Percentiles rank a stretch among this genome's conserved stretches.
These are phyloP conservation scores for Dynastes hyllus DNA, from an alignment of 2,888 invertebrate genomes.

Conservation along the genomic window DNA sequence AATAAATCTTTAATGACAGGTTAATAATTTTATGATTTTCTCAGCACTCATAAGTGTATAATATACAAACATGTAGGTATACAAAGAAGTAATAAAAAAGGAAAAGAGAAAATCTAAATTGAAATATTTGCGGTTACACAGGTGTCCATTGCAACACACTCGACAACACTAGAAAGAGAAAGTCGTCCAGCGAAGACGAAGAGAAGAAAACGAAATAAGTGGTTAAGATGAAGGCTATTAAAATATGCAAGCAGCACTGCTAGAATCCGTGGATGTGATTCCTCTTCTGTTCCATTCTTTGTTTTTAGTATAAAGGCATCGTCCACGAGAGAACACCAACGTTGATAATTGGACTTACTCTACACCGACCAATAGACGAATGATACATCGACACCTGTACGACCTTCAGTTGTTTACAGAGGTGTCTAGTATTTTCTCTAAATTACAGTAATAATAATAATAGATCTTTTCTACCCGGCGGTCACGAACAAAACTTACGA, in stretches of 20 bases:
- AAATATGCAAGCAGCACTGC: slow-evolving; percentile 38
- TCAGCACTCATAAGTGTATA: neutral
- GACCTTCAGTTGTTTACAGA: slow-evolving; percentile 57
- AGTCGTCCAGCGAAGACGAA: slow-evolving; percentile 3
- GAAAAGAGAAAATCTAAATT: slow-evolving; percentile 51
- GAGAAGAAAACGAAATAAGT: slow-evolving; percentile 12
- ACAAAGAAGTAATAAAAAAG: slow-evolving; percentile 23
- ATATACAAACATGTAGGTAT: slow-evolving; percentile 1
- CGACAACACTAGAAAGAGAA: neutral
- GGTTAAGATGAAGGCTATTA: slow-evolving; percentile 37
- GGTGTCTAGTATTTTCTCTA: slow-evolving; percentile 49
- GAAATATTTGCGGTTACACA: slow-evolving; percentile 56
- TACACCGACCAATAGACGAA: slow-evolving; percentile 53
- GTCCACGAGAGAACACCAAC: slow-evolving; percentile 62
- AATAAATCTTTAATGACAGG: slow-evolving; percentile 31
- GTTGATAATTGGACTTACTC: slow-evolving; percentile 61
- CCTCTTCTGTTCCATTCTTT: slow-evolving; percentile 27
- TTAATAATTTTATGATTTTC: slow-evolving; percentile 10
- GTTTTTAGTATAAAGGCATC: slow-evolving; percentile 20
- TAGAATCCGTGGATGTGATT: slow-evolving; percentile 13
- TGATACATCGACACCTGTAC: slow-evolving; percentile 61
- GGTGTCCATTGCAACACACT: slow-evolving; percentile 49
- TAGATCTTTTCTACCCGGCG: slow-evolving; percentile 27
- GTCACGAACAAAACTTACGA: slow-evolving; percentile 27
- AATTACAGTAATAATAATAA: slow-evolving; percentile 52